These are phyloP conservation scores for Gallinago jamesoni DNA, from an alignment of 2,113 vertebrate genomes.

Conservation along the genomic window DNA sequence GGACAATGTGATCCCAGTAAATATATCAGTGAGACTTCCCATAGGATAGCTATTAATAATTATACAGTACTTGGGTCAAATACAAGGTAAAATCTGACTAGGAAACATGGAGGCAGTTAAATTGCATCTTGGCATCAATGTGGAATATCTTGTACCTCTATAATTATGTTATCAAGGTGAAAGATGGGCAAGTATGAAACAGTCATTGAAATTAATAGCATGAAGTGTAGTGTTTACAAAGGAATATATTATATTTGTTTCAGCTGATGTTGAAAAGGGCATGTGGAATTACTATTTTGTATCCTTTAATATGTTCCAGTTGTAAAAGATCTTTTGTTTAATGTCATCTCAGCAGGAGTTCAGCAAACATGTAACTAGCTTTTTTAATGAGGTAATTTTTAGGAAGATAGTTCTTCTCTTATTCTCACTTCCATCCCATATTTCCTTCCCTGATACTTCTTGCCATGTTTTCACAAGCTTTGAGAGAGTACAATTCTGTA, in stretches of 20 bases:
- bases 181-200: slow-evolving; percentile 60
- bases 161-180: slow-evolving; percentile 71
- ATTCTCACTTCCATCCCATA: not conserved
- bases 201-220: slow-evolving; percentile 56
- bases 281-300: slow-evolving; percentile 43
- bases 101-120: slow-evolving; percentile 51
- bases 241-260: slow-evolving; percentile 46
- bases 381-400: slow-evolving; percentile 36
- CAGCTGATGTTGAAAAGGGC: slow-evolving; percentile 27
- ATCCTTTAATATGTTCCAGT: slow-evolving; percentile 42
- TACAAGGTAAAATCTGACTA: slow-evolving; percentile 20
- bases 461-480: not conserved
- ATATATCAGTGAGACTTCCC: not conserved
- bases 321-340: slow-evolving; percentile 39
- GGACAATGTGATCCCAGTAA: not conserved
- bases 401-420: not conserved
- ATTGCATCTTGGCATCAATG: slow-evolving; percentile 40
- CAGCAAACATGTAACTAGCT: slow-evolving; percentile 29
- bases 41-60: not conserved
- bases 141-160: slow-evolving; percentile 55
- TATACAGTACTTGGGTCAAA: slow-evolving; percentile 23
- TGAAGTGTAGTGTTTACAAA: slow-evolving; percentile 57
- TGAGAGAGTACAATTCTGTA: not conserved
- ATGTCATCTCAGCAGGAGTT: slow-evolving; percentile 34
- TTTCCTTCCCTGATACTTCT: not conserved